Base-by-base conservation (phyloP, 1,140 invertebrate genomes). In the Cecropterus lyciades region DNA sequence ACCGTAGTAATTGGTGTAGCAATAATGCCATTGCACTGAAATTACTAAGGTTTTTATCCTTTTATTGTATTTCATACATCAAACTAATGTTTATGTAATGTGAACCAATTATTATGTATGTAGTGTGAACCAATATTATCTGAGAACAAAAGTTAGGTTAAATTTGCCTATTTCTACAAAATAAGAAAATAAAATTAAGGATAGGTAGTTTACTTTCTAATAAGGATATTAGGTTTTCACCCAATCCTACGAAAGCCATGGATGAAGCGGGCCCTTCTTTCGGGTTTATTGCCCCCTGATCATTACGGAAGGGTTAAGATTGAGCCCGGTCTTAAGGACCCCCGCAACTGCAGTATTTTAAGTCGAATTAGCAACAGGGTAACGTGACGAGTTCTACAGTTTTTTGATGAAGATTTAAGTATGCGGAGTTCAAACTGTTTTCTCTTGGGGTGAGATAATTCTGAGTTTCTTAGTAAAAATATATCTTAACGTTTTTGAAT, bases 241-340 rank as follows among this genome's bases (percentile, higher is more conserved):
- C 13, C 43, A 72, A 68, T 62, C 69, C 62, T 33, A 48, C 17
- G 20, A 72, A 62, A 62, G 59, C 62, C 69, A 53, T 66, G 70
- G 68, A 70, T 67, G 46, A 51, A 67, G 46, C 48, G 14, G 30
- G 64, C 69, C 70, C 72, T 74, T 68, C 56, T 49, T 65, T 45
- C 10, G 67, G 69, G 68, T 67, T 71, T 73, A 67, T 75, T 53
- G 55, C 42, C 51, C 69, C 65, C 57, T 57, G 53, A 73, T 80
- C 75, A 75, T 82, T 80, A 80, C 67, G 69, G 69, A 72, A 77
- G 79, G 79, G 79, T 79, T 79, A 75, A 76, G 70, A 75, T 66
- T 71, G 70, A 75, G 72, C 66, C 33, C 67, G 69, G 70, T 67
- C 65, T 67, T 70, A 71, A 63, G 52, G 57, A 69, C 78, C 72